phyloP scores from a whole-genome alignment of 2,888 invertebrate genomes.

The Cheiracanthium punctorium region DNA sequence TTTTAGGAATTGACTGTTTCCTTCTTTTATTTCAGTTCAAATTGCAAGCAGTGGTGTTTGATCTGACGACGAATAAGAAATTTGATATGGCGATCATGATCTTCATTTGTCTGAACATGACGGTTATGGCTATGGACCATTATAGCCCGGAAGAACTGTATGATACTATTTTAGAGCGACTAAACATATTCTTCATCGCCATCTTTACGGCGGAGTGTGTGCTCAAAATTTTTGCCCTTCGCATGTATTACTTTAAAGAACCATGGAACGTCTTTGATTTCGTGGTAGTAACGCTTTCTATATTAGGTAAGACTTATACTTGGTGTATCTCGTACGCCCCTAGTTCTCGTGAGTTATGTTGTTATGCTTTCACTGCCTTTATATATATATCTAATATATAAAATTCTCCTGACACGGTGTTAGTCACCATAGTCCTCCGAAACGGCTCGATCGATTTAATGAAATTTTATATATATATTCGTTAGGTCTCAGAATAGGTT shows the following conservation, averaged over 20 bases:
- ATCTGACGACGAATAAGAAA: conserved; percentile 97
- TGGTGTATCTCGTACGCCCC: too few species aligned
- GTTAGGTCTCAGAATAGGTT: too few species aligned
- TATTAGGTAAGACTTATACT: conserved; percentile 89
- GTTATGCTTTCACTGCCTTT: too few species aligned
- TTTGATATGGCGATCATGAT: conserved; percentile 99
- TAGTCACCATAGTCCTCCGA: too few species aligned
- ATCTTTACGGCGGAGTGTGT: conserved; percentile 99
- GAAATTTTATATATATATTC: too few species aligned
- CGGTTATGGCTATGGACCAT: conserved; percentile 98
- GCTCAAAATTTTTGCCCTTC: conserved; percentile 97
- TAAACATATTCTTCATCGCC: conserved; percentile 98
- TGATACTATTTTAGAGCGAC: conserved; percentile 85
- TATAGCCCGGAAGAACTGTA: conserved; percentile 87
- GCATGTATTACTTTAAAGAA: conserved; percentile 98
- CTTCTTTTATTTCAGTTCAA: conserved; percentile 84
- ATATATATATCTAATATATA: too few species aligned
- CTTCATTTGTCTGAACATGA: conserved; percentile 98
- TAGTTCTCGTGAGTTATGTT: too few species aligned
- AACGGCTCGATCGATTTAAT: too few species aligned
- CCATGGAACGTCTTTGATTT: conserved; percentile 99
- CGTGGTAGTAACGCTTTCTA: conserved; percentile 98
- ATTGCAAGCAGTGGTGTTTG: conserved; percentile 96
- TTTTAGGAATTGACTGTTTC: neutral
- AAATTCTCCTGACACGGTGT: too few species aligned